Evolutionary conservation across 2,888 invertebrate genomes (phyloP).

Genomic region (Drosophila sordidula): DNA sequence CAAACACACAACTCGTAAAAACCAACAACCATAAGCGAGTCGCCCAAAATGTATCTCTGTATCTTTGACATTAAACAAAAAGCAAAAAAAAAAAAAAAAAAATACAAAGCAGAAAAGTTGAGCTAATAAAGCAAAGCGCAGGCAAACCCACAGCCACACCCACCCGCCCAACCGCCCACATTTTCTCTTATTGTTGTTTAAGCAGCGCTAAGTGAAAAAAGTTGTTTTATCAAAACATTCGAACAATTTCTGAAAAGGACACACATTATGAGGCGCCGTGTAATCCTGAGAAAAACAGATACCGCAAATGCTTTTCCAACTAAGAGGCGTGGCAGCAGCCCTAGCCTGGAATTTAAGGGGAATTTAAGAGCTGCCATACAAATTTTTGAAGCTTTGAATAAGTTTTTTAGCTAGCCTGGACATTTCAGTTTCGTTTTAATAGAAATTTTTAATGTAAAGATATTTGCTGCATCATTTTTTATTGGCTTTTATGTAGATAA

Average conservation of each 20-base stretch:
- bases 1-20: conserved; percentile 47
- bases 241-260: conserved; percentile 29
- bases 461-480: no score
- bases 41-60: conserved; percentile 38
- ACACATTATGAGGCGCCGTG: conserved; percentile 21
- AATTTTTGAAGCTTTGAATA: conserved; percentile 3
- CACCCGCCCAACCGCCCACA: conserved; percentile 11
- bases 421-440: conserved; percentile 9
- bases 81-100: conserved; percentile 5
- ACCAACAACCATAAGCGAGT: conserved; percentile 14
- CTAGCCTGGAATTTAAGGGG: conserved; percentile 15
- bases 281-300: conserved; percentile 20
- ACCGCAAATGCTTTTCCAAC: conserved; percentile 4
- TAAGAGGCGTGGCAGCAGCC: conserved; percentile 8
- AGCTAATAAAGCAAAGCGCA: conserved; percentile 61
- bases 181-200: conserved; percentile 53
- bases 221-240: conserved; percentile 45
- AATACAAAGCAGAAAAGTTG: conserved; percentile 26
- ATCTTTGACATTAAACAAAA: conserved; percentile 55
- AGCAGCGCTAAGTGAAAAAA: conserved; percentile 65
- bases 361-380: conserved; percentile 14
- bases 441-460: conserved; percentile 7
- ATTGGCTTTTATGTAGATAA: no score
- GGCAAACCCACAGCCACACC: conserved; percentile 1
- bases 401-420: not conserved